Evolutionary conservation across 2,888 invertebrate genomes (phyloP), one percentile per base, ranked within the genome.

Genomic region (Zygothrica quintamaculata): DNA sequence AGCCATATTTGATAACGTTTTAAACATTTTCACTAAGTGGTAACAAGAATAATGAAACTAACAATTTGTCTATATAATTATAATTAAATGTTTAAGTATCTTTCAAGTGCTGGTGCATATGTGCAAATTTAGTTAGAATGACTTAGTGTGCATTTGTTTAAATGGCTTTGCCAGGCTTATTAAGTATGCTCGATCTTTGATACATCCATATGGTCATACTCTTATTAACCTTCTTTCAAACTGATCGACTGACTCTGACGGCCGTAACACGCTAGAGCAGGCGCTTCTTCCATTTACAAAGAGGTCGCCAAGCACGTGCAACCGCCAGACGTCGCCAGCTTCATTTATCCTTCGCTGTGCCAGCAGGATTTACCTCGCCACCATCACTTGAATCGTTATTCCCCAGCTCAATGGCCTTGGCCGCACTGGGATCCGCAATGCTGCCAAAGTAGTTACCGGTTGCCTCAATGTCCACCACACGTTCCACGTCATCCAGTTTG

Each of bases 401-500:
- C 0, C 64, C 52, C 51, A 65, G 74, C 70, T 84, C 82, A 43
- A 87, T 76, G 40, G 82, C 82, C 65, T 65, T 84, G 56, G 71
- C 40, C 5, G 84, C 82, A 55, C 68, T 81, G 62, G 87, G 82
- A 76, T 84, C 80, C 26, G 74, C 64, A 34, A 69, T 68, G 57
- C 88, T 77, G 61, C 88, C 89, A 71, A 88, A 90, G 52, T 89
- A 90, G 9, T 79, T 74, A 44, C 88, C 89, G 16, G 89, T 89
- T 42, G 74, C 73, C 52, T 81, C 75, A 42, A 90, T 90, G 26
- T 89, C 86, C 59, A 90, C 76, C 57, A 84, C 65, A 18, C 90
- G 80, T 55, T 90, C 90, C 42, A 85, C 87, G 59, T 90, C 82
- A 57, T 90, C 90, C 59, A 88, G 67, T 34, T 84, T 73, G 26